These are phyloP conservation scores for Penelope pileata DNA, from an alignment of 2,113 vertebrate species.

Conservation along the genomic window DNA sequence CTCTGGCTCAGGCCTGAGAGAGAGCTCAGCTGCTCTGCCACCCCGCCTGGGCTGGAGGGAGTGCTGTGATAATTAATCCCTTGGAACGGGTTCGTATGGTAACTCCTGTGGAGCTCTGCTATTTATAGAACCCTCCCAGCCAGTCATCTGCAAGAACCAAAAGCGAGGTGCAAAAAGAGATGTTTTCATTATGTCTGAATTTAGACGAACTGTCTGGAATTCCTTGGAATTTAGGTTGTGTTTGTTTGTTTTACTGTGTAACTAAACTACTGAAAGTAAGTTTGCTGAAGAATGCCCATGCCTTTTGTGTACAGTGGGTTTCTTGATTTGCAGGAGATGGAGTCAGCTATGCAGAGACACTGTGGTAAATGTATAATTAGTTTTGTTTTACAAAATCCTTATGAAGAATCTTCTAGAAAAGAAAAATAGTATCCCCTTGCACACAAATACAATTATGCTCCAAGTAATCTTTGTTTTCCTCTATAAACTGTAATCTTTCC, in stretches of 20 bases:
- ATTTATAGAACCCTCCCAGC: neutral
- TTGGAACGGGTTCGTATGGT: fast-evolving
- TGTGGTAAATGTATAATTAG: neutral
- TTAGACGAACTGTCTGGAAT: neutral
- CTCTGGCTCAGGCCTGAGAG: neutral
- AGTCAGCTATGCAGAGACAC: neutral
- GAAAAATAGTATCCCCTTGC: neutral
- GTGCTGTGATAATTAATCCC: neutral
- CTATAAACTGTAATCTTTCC: neutral
- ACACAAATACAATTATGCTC: neutral
- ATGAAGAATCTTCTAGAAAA: neutral
- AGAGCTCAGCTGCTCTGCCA: neutral
- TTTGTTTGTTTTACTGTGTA: neutral
- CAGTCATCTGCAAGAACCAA: neutral
- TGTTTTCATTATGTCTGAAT: neutral
- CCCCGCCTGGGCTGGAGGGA: fast-evolving
- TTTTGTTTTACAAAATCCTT: neutral
- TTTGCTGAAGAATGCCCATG: neutral
- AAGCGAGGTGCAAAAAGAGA: neutral
- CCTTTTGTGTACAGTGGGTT: neutral
- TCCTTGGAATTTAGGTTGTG: neutral
- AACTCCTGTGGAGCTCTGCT: neutral
- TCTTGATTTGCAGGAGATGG: neutral
- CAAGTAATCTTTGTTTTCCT: slow-evolving; percentile 7
- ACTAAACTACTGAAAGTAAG: neutral